These are phyloP conservation scores for Papilio gigon DNA, from an alignment of 2,888 invertebrate genomes.

Conservation along the genomic window DNA sequence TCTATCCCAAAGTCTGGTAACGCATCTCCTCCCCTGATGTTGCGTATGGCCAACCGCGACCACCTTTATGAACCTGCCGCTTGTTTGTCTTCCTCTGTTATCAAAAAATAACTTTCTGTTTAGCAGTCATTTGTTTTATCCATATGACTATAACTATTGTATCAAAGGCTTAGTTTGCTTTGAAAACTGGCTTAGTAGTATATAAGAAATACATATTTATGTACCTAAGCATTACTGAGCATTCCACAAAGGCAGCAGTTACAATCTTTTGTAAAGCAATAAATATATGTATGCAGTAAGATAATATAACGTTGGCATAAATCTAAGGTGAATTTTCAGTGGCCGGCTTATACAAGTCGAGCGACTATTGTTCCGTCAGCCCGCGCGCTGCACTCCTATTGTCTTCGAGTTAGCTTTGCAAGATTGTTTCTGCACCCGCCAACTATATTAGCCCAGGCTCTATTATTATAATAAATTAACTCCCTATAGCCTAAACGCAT, in stretches of 20 bases:
- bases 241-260: not conserved
- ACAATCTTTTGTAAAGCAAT: not conserved
- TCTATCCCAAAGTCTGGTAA: too few species aligned
- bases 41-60: too few species aligned
- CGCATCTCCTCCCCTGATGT: too few species aligned
- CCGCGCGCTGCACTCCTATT: constrained; percentile 43
- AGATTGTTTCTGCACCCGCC: constrained; percentile 45
- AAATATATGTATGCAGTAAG: not conserved
- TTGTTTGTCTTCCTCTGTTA: too few species aligned
- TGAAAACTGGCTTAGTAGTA: too few species aligned
- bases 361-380: constrained; percentile 44
- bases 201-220: too few species aligned
- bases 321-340: constrained; percentile 26
- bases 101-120: too few species aligned
- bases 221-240: too few species aligned
- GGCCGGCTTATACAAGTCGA: constrained; percentile 31
- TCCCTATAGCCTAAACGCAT: constrained; percentile 33
- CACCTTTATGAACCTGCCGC: too few species aligned
- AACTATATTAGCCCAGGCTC: constrained; percentile 44
- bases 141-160: too few species aligned
- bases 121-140: too few species aligned
- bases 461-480: constrained; percentile 43
- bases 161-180: too few species aligned
- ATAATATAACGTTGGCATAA: constrained; percentile 7
- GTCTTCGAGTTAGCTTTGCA: constrained; percentile 47